Base-by-base conservation (phyloP, 2,888 invertebrate species). In the Shargacucullia verbasci region DNA sequence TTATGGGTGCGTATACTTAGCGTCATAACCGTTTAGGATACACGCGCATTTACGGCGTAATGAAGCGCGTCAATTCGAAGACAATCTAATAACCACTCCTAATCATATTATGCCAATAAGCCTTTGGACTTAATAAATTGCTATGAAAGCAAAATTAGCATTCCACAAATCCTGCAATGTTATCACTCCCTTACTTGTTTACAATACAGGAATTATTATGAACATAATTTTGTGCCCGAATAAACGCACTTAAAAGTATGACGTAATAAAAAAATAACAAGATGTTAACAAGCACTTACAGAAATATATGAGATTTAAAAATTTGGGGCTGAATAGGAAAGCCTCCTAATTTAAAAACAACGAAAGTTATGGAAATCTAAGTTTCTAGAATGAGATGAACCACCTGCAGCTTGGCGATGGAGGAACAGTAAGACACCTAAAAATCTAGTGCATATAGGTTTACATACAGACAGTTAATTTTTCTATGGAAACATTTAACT, bases 161-260 rank as follows among this genome's bases (percentile, higher is more conserved):
- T 53, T 35, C 15, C 15, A 33, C 50, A 45, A 38, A 38, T 41
- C 48, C 47, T 48, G 58, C 48, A 68, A 70, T 76, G 62, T 76
- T 75, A 75, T 63, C 52, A 69, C 73, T 73, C 57, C 48, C 55
- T 43, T 59, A 66, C 62, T 54, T 38, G 25, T 61, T n/a, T 67
- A 68, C 59, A 57, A 61, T 59, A 72, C 47, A 75, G 64, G 65
- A 72, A 77, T 70, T 60, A 73, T 55, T 59, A 69, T 55, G 60
- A 78, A 76, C 66, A 73, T 67, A 71, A 68, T 73, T 77, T 83
- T 83, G 83, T 83, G 84, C 83, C 82, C 78, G 63, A 80, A 79
- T 73, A 73, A 81, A 81, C 77, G 70, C 79, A 82, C 79, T 69
- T 74, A 76, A 73, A 76, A 65, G 58, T 75, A 80, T 62, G 70